Evolutionary conservation across 2,797 vertebrate species (phyloP).

Genomic region (Ctenopoma kingsleyae): DNA sequence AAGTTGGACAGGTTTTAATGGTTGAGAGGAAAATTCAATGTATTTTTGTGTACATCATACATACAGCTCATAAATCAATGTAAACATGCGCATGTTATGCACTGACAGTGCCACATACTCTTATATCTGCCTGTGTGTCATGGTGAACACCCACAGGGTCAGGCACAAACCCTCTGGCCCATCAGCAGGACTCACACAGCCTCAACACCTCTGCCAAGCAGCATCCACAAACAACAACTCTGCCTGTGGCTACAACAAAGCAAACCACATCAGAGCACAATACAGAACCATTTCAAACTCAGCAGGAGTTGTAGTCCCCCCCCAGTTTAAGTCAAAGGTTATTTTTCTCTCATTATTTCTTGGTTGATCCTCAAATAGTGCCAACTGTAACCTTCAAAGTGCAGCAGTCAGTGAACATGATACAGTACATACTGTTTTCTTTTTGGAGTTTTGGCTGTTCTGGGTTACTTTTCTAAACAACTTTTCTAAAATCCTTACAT

Average conservation of each 20-base stretch:
- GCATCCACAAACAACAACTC: conserved; percentile 54
- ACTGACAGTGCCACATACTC: conserved; percentile 1
- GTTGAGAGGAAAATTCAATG: neutral
- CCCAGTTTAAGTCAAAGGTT: conserved; percentile 58
- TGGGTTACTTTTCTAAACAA: conserved; percentile 25
- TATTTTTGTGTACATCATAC: neutral
- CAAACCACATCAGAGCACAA: conserved; percentile 47
- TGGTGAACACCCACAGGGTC: conserved; percentile 41
- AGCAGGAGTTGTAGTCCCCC: conserved; percentile 29
- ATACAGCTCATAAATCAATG: neutral
- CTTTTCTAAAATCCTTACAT: conserved; percentile 39
- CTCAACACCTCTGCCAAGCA: conserved; percentile 63
- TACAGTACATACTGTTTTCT: conserved; percentile 7
- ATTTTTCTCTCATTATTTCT: conserved; percentile 74
- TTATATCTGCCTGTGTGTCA: conserved; percentile 29
- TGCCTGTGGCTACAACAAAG: conserved; percentile 69
- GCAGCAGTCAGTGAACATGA: conserved; percentile 42
- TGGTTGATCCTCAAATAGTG: conserved; percentile 39
- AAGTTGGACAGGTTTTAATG: neutral
- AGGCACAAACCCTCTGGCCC: conserved; percentile 45
- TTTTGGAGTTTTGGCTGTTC: conserved; percentile 26
- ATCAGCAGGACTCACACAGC: conserved; percentile 60
- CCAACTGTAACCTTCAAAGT: conserved; percentile 55
- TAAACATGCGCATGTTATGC: neutral
- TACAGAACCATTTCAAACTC: conserved; percentile 54